Base-by-base conservation (phyloP, 2,888 invertebrate species). In the Hybos culiciformis region DNA sequence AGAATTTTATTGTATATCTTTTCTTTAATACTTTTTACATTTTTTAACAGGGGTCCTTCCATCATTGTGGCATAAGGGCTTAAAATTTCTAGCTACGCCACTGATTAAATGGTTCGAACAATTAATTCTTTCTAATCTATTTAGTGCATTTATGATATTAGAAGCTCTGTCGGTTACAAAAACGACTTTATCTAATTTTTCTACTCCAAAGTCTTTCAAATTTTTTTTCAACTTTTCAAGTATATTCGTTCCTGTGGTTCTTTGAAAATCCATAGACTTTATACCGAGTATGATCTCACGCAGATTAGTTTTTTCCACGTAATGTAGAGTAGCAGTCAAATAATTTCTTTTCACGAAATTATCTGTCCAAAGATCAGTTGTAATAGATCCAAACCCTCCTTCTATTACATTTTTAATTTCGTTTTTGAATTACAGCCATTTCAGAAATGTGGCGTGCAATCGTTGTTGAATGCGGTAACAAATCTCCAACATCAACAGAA, bases 401-500 rank as follows among this genome's bases (percentile, higher is more conserved):
- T 7, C 12, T 15, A 33, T 18, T 15, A 15, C 8, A 18, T 18
- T 18, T 19, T 18, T 3, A 3, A 33, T 33, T 19, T 33, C 33
- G 11, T 33, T 18, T 33, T 9, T 15, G 4, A 33, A 11, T 18
- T 15, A 11, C 17, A 4, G 18, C 33, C 3, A 33, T 33, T 15
- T 19, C 4, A 33, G 17, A 18, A 18, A 33, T 33, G 11, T 41
- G 12, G 4, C 19, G 5, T 8, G 41, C 32, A 41, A 41, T 32
- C 7, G 32, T 17, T 33, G 32, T 32, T 14, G 21, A 32, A 29
- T 41, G 19, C 5, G 41, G 41, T 24, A 41, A 7, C 33, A 41
- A n/a, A 24, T 41, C 33, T 21, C 14, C n/a, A 33, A 41, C n/a
- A 32, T 41, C 41, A 5, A 41, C 20, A 21, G n/a, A 21, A 21